A percentile compares a stretch with the other conserved stretches of the same genome.
Conservation (phyloP, 2,113 vertebrate species). For the Nesospiza acunhae region DNA sequence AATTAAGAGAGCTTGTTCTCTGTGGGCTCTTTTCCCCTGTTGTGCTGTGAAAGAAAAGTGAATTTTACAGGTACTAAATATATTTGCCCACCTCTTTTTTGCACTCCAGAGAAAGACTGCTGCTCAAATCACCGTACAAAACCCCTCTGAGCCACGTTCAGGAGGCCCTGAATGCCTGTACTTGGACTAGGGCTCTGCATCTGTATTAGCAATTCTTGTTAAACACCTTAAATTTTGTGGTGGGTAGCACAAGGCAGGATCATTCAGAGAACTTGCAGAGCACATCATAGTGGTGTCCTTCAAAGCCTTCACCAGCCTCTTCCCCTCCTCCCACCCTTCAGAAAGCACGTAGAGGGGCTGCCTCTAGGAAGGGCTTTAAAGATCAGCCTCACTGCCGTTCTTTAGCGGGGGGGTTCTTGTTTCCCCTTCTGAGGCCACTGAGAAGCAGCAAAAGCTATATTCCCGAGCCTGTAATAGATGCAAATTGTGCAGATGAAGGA, state of each 20-base stretch:
- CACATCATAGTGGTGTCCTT: neutral
- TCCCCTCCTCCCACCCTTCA: neutral
- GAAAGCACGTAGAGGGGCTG: neutral
- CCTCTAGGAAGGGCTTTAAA: neutral
- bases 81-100: neutral
- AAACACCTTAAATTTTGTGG: neutral
- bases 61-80: neutral
- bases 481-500: constrained; percentile 50
- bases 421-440: constrained; percentile 2
- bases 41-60: neutral
- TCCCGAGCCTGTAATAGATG: neutral
- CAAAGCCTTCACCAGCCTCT: neutral
- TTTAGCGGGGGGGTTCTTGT: neutral
- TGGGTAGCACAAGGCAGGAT: neutral
- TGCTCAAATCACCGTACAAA: neutral
- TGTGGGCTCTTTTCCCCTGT: neutral
- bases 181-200: neutral
- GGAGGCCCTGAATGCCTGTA: neutral
- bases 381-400: neutral
- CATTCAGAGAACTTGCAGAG: neutral
- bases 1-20: neutral
- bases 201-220: neutral
- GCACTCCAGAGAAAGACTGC: neutral
- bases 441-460: neutral
- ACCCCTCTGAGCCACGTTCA: neutral